Evolutionary conservation across 2,797 vertebrate genomes (phyloP).

Genomic region (Silurus aristotelis): DNA sequence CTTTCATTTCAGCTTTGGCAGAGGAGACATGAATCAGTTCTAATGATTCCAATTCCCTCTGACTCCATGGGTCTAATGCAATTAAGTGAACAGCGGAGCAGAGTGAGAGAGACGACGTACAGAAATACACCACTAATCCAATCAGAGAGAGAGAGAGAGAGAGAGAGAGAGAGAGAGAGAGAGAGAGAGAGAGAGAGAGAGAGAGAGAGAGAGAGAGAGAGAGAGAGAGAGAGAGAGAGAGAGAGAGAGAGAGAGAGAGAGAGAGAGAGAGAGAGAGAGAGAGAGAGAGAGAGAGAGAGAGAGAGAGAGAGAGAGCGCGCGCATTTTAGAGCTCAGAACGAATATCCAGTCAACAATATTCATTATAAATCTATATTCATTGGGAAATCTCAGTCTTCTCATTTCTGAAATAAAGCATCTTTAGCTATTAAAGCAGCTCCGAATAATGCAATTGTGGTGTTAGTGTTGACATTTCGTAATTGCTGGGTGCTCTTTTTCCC

Average conservation of each 20-base stretch:
- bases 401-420: constrained; percentile 19
- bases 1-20: constrained; percentile 55
- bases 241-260: constrained; percentile 59
- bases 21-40: constrained; percentile 58
- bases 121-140: constrained; percentile 69
- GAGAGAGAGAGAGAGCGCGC: constrained; percentile 60
- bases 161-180: constrained; percentile 47
- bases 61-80: constrained; percentile 70
- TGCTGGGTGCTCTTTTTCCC: not conserved
- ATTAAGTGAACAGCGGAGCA: constrained; percentile 71
- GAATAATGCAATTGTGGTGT: not conserved
- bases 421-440: not conserved
- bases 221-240: constrained; percentile 44
- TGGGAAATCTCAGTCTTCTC: constrained; percentile 16
- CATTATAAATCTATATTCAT: constrained; percentile 39
- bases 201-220: constrained; percentile 56
- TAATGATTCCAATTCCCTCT: constrained; percentile 62
- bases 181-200: constrained; percentile 59
- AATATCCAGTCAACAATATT: constrained; percentile 47
- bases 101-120: constrained; percentile 53
- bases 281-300: constrained; percentile 56
- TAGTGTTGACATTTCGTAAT: not conserved
- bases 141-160: constrained; percentile 61
- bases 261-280: constrained; percentile 50
- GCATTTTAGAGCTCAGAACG: constrained; percentile 26